Conservation (phyloP, 2,888 invertebrate genomes). For the Lysandra coridon region DNA sequence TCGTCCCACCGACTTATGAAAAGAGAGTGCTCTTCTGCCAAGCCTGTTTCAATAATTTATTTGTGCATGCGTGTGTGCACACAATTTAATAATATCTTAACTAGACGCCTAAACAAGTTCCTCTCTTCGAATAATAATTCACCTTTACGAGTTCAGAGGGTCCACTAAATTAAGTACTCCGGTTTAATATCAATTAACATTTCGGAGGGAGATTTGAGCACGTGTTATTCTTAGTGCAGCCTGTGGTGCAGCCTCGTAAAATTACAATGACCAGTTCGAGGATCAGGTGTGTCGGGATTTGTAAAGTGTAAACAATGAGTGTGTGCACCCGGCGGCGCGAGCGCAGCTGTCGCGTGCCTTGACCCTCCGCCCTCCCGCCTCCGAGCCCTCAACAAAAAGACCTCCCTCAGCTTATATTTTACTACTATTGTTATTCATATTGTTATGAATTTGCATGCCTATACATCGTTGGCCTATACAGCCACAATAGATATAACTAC, state of each 20-base stretch:
- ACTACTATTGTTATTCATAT: constrained; percentile 34
- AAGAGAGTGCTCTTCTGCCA: too few relatives aligned
- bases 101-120: background rate
- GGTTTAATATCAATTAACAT: constrained; percentile 19
- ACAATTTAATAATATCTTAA: background rate
- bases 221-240: constrained; percentile 33
- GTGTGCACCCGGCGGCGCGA: constrained; percentile 58
- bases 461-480: background rate
- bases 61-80: too few relatives aligned
- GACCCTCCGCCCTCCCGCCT: constrained; percentile 54
- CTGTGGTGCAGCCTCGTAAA: constrained; percentile 41
- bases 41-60: background rate
- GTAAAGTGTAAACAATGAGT: constrained; percentile 72
- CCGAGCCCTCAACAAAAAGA: constrained; percentile 50
- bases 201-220: constrained; percentile 13
- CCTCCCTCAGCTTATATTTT: constrained; percentile 57
- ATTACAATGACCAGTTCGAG: constrained; percentile 68
- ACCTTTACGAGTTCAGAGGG: background rate
- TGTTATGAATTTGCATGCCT: constrained; percentile 27
- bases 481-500: too few relatives aligned
- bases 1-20: too few relatives aligned
- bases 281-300: constrained; percentile 77
- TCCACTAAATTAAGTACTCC: background rate
- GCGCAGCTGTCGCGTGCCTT: constrained; percentile 67
- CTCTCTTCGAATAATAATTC: background rate